Evolutionary conservation across 2,113 vertebrate genomes (phyloP), one percentile per base, ranked within the genome.

Genomic region (Hippolais icterina): DNA sequence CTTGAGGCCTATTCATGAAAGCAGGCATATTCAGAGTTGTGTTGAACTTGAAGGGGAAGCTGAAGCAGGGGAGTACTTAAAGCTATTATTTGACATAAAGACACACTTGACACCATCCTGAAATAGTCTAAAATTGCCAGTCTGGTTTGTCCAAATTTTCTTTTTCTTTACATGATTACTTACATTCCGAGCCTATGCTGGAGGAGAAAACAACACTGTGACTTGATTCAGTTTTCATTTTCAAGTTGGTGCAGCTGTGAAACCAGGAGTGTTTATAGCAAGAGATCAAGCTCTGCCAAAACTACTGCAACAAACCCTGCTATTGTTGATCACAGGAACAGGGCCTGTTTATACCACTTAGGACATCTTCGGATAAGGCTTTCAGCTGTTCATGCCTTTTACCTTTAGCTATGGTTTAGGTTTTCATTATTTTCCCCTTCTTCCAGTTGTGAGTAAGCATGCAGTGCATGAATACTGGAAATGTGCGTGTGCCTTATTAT

Each of bases 401-500:
- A 9, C 28, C 53, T 63, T 64, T 37, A 29, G 37, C 68, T 77
- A 0, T 5, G 8, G n/a, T 53, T 68, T 9, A 22, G 4, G 11
- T 44, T 65, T 56, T 44, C 24, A 11, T 37, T 87, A 2, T 3
- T 77, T 71, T 50, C 39, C 25, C 16, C 19, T 49, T 78, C 54
- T 49, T 11, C 29, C 29, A 77, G 19, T 15, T 56, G 5, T 0
- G 1, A 53, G 31, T 28, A 31, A 71, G 25, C 11, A 0, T 1
- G 11, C 23, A 52, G n/a, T 15, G 5, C 10, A 3, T 1, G 16
- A n/a, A 19, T 65, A 2, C 31, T 33, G 44, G 35, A 35, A 49
- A 13, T 0, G 1, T 15, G 17, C 8, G 4, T 1, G 0, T 19
- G 9, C 33, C 16, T 52, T 3, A 0, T 56, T 46, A 17, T 22